Evolutionary conservation across 1,140 invertebrate species (phyloP).

Genomic region (Drosophila biarmipes): DNA sequence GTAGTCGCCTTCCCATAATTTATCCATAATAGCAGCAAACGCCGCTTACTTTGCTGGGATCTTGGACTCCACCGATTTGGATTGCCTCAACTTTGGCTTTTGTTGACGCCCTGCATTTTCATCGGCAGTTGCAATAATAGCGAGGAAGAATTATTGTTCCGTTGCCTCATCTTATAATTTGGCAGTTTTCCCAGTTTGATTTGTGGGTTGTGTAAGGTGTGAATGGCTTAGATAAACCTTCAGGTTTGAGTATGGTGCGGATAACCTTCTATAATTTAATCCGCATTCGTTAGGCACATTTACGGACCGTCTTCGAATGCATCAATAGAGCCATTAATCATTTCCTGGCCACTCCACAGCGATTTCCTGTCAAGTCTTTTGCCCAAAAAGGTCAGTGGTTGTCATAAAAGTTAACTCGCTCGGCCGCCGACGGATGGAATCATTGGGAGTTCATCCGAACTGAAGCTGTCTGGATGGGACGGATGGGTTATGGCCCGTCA

Average conservation of each 20-base stretch:
- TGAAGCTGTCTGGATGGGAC: constrained; percentile 14
- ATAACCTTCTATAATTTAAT: constrained; percentile 34
- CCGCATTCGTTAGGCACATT: constrained; percentile 22
- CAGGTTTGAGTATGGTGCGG: constrained; percentile 2
- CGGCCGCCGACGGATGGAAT: constrained; percentile 29
- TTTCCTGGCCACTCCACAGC: constrained; percentile 59
- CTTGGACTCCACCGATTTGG: constrained; percentile 33
- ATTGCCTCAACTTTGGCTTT: constrained; percentile 71
- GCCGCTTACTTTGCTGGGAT: constrained; percentile 30
- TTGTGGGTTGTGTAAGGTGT: constrained; percentile 51
- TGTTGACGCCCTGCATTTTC: constrained; percentile 61
- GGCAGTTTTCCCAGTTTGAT: constrained; percentile 45
- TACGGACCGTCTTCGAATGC: constrained; percentile 19
- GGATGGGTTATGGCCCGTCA: constrained; percentile 31
- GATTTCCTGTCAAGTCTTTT: constrained; percentile 42
- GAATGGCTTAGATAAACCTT: constrained; percentile 35
- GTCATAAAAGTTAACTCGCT: constrained; percentile 66
- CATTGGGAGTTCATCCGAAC: background rate
- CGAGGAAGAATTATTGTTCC: constrained; percentile 57
- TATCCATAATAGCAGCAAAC: constrained; percentile 68
- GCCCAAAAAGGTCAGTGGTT: constrained; percentile 56
- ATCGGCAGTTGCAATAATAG: constrained; percentile 52
- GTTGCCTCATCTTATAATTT: constrained; percentile 70
- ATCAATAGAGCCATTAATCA: constrained; percentile 66
- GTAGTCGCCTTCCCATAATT: constrained; percentile 64